Percentiles rank a stretch among this genome's conserved stretches.
Conservation (phyloP, 2,113 vertebrate species). For the Tursiops truncatus region DNA sequence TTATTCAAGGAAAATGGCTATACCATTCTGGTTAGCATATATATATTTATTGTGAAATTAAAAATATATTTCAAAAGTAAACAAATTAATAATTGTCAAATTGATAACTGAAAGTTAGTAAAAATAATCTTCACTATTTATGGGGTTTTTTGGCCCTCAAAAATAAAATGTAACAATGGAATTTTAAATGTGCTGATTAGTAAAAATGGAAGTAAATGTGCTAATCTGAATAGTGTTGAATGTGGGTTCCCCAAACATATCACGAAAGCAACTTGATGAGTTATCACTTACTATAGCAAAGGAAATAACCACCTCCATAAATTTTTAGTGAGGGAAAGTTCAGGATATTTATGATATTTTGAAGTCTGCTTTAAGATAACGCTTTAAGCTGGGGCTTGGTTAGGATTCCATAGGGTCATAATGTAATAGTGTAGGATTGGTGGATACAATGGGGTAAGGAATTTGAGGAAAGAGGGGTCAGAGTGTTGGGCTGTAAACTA, state of each 20-base stretch:
- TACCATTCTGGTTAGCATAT: not conserved
- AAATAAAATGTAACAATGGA: not conserved
- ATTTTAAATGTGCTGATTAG: not conserved
- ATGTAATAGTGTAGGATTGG: not conserved
- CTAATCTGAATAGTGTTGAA: not conserved
- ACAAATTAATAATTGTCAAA: not conserved
- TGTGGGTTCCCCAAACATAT: not conserved
- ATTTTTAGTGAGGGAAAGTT: not conserved
- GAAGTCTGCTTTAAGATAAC: not conserved
- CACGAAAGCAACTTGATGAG: not conserved
- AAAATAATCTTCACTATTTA: not conserved
- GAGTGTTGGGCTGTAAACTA: rapidly evolving
- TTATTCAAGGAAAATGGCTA: not conserved
- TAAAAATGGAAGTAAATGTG: not conserved
- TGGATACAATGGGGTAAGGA: not conserved
- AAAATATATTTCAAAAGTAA: not conserved
- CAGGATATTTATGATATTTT: not conserved
- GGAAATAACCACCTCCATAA: not conserved
- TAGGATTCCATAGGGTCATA: not conserved
- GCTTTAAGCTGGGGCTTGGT: not conserved
- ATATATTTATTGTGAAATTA: not conserved
- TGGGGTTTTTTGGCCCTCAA: not conserved
- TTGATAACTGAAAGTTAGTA: not conserved
- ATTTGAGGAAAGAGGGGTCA: not conserved
- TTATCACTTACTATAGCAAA: not conserved